Conservation (phyloP, 2,113 vertebrate genomes). For the Pterocles gutturalis region DNA sequence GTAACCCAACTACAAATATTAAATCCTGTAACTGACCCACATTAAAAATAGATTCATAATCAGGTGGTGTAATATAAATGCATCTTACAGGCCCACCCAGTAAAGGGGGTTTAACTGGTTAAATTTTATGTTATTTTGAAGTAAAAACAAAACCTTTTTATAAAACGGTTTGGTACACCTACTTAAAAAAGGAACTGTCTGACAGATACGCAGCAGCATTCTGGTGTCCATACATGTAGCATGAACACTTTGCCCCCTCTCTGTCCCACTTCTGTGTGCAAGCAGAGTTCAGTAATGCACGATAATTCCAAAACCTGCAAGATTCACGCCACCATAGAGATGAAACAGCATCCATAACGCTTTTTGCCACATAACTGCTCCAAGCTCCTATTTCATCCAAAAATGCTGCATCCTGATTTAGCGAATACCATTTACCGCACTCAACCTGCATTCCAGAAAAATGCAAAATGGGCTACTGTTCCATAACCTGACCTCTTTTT, state of each 20-base stretch:
- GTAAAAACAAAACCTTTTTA: background rate
- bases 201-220: background rate
- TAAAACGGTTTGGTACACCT: background rate
- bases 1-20: background rate
- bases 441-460: background rate
- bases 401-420: slow-evolving; percentile 16
- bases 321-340: background rate
- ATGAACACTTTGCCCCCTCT: background rate
- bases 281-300: background rate
- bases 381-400: background rate
- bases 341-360: background rate
- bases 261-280: background rate
- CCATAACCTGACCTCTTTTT: background rate
- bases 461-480: background rate
- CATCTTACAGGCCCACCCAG: background rate
- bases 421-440: background rate
- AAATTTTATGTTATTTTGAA: background rate
- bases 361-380: background rate
- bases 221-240: background rate
- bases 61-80: background rate
- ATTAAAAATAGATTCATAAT: slow-evolving; percentile 20
- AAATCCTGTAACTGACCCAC: background rate
- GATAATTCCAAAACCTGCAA: background rate
- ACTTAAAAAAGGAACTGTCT: background rate
- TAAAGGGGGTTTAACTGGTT: background rate